Conservation (phyloP, 2,888 invertebrate genomes). For the Nemotelus pantherinus region DNA sequence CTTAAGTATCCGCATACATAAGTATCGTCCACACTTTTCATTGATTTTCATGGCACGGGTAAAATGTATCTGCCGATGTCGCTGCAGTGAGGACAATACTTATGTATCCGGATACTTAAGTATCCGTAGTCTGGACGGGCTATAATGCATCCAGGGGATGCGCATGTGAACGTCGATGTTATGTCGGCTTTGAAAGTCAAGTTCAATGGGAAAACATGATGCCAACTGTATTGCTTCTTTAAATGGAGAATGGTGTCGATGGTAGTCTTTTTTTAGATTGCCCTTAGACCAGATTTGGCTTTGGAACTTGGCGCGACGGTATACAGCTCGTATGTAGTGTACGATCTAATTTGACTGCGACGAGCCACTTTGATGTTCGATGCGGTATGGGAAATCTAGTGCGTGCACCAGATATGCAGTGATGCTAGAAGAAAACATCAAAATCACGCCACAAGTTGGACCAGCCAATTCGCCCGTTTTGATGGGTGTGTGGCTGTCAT, state of each 20-base stretch:
- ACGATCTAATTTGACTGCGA: conserved; percentile 5
- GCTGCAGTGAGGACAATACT: no score
- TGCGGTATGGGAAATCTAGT: no score
- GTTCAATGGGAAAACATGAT: conserved; percentile 42
- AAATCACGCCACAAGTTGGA: not conserved
- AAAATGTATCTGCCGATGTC: no score
- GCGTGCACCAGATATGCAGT: not conserved
- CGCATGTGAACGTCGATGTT: not conserved
- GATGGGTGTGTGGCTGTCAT: not conserved
- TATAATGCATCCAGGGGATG: conserved; percentile 12
- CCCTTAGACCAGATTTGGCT: conserved; percentile 14
- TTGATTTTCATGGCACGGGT: no score
- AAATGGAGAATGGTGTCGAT: conserved; percentile 37
- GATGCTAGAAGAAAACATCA: not conserved
- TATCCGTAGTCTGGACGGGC: no score
- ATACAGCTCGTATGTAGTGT: not conserved
- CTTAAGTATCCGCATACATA: no score
- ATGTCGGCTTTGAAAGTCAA: conserved; percentile 41
- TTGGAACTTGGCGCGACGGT: not conserved
- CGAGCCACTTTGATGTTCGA: not conserved
- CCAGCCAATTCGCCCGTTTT: not conserved
- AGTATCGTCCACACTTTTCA: no score
- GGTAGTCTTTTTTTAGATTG: conserved; percentile 25
- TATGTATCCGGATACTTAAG: no score
- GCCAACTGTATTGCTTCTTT: conserved; percentile 25